A percentile compares a stretch with the other conserved stretches of the same genome.
Conservation (phyloP, 2,797 vertebrate species). For the Coendou prehensilis region DNA sequence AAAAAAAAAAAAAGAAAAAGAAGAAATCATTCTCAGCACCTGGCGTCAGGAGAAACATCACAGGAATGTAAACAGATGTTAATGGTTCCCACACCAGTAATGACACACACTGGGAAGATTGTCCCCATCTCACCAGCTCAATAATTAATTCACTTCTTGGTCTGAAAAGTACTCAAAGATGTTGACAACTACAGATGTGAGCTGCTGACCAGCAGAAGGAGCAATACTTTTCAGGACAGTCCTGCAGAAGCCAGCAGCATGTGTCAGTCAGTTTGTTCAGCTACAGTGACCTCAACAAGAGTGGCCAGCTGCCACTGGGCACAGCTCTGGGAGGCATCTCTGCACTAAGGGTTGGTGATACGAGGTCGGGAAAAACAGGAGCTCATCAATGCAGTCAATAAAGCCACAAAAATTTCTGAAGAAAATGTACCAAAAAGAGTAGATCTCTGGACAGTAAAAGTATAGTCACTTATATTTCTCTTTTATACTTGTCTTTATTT, state of each 20-base stretch:
- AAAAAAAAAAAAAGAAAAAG: too few species aligned
- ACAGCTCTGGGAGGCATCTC: not conserved
- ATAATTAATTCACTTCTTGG: not conserved
- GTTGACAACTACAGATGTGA: not conserved
- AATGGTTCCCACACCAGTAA: not conserved
- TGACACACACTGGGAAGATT: not conserved
- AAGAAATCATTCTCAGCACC: not conserved
- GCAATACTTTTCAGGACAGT: not conserved
- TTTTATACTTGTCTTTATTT: not conserved
- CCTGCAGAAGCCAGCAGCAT: not conserved
- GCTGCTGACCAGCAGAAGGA: not conserved
- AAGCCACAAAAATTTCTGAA: slow-evolving; percentile 38
- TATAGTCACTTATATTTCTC: not conserved
- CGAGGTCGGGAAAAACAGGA: not conserved
- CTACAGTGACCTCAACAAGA: not conserved
- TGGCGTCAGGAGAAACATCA: not conserved
- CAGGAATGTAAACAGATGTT: not conserved
- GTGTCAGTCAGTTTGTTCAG: rapidly evolving
- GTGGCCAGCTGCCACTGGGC: not conserved
- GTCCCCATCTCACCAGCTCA: not conserved
- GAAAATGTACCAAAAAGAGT: not conserved
- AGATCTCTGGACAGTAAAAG: not conserved
- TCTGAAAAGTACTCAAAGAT: not conserved
- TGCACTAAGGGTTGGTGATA: not conserved
- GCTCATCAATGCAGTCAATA: not conserved